These are phyloP conservation scores for Sphenodon punctatus DNA, from an alignment of 2,797 vertebrate genomes.

Conservation along the genomic window DNA sequence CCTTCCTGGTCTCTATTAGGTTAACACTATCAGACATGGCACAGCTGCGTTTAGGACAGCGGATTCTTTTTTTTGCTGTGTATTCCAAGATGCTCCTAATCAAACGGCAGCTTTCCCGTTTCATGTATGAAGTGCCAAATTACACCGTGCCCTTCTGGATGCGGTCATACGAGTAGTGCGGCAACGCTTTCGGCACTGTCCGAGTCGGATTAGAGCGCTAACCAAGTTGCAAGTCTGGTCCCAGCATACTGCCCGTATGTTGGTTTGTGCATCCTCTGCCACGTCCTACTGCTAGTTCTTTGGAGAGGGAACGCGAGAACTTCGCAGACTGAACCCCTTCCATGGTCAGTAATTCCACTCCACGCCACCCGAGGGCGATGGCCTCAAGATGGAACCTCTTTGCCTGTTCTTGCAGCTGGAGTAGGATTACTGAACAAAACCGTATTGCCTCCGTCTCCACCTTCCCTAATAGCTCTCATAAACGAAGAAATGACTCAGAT, in stretches of 20 bases:
- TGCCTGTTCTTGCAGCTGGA: conserved; percentile 21
- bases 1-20: accelerated
- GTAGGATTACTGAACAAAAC: too few relatives aligned
- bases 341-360: background rate
- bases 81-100: background rate
- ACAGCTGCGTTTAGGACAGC: accelerated
- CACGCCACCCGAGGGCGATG: background rate
- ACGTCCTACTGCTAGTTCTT: background rate
- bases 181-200: accelerated
- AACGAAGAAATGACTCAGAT: too few relatives aligned
- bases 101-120: background rate
- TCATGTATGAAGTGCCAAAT: background rate
- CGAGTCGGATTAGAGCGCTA: accelerated
- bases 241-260: background rate
- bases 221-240: background rate
- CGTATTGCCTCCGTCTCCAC: too few relatives aligned
- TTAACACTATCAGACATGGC: accelerated
- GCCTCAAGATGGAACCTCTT: background rate
- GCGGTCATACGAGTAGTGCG: accelerated
- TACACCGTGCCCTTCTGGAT: background rate
- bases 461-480: too few relatives aligned
- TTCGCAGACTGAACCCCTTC: background rate
- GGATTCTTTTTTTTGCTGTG: background rate
- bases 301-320: background rate
- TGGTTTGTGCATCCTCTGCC: accelerated